phyloP scores from a whole-genome alignment of 2,888 invertebrate genomes.

The Spisula solida region DNA sequence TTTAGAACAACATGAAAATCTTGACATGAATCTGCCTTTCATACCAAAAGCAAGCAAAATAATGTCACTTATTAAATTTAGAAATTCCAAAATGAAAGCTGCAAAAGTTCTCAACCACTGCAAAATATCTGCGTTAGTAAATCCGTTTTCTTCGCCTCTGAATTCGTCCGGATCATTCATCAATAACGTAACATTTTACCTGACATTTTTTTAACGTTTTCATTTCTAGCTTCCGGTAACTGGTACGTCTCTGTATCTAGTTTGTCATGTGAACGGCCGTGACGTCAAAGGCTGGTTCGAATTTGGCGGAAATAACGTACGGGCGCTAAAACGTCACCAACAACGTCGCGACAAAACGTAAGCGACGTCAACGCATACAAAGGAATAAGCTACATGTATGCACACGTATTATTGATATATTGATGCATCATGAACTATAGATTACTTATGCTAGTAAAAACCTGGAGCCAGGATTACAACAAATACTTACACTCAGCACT shows the following conservation, averaged over 20 bases:
- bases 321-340: not conserved
- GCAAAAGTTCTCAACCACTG: not conserved
- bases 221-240: not conserved
- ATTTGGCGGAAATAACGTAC: slow-evolving; percentile 11
- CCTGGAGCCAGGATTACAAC: too few relatives aligned
- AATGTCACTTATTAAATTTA: slow-evolving; percentile 9
- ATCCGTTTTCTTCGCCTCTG: not conserved
- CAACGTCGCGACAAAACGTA: not conserved
- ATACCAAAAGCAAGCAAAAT: slow-evolving; percentile 1
- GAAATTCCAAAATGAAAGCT: not conserved
- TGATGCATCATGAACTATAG: not conserved
- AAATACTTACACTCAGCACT: too few relatives aligned
- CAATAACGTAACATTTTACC: not conserved
- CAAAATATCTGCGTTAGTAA: not conserved
- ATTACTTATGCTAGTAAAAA: too few relatives aligned
- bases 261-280: slow-evolving; percentile 12
- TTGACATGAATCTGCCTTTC: slow-evolving; percentile 9
- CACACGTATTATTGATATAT: not conserved
- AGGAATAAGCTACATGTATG: not conserved
- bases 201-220: too few relatives aligned
- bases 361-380: not conserved
- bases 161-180: not conserved
- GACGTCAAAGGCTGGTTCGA: slow-evolving; percentile 15
- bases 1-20: slow-evolving; percentile 20
- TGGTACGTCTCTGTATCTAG: not conserved